Conservation (phyloP, 2,113 vertebrate genomes). For the Bagarius yarrelli region DNA sequence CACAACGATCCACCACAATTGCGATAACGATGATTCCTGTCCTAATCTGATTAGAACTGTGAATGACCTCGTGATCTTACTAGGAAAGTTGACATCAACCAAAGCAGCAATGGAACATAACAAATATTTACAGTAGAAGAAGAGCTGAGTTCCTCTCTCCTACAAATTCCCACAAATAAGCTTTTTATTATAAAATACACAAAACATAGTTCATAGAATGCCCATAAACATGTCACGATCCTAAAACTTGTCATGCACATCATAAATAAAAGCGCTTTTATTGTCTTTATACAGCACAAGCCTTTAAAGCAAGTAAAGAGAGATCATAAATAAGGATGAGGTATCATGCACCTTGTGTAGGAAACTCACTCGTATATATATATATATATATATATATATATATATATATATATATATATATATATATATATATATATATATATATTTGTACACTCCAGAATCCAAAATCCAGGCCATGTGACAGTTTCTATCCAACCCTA, state of each 20-base stretch:
- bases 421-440: neutral
- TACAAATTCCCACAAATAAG: neutral
- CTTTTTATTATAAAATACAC: neutral
- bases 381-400: neutral
- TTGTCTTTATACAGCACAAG: constrained; percentile 4
- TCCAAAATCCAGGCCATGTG: neutral
- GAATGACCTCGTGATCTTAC: neutral
- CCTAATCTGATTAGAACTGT: neutral
- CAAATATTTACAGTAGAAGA: neutral
- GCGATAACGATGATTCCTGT: neutral
- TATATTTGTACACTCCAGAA: neutral
- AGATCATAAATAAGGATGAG: neutral
- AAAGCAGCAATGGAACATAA: neutral
- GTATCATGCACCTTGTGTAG: neutral
- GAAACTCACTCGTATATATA: neutral
- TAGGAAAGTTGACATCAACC: neutral
- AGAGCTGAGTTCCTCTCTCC: neutral
- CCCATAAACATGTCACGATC: neutral
- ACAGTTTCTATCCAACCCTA: neutral
- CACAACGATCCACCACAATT: neutral
- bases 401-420: neutral
- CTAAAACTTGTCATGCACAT: neutral
- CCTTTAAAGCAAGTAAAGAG: neutral
- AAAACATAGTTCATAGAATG: neutral
- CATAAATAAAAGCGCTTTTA: constrained; percentile 19